Percentiles rank a stretch among this genome's conserved stretches.
phyloP scores from a whole-genome alignment of 2,888 invertebrate genomes.

The Dermolepida albohirtum region DNA sequence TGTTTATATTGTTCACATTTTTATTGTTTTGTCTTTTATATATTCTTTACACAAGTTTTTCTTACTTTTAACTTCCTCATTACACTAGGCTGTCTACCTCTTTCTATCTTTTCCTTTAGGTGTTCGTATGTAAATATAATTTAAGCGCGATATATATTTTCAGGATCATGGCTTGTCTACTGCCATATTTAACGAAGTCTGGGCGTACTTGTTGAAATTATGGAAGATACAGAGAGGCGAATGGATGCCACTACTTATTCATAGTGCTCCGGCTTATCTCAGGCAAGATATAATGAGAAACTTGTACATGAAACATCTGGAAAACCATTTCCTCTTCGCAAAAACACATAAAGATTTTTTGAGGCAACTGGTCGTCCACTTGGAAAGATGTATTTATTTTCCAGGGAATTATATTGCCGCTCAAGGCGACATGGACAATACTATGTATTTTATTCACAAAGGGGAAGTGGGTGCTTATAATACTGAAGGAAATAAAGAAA shows the following conservation, averaged over 20 bases:
- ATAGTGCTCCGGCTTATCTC: conserved; percentile 43
- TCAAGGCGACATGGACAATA: conserved; percentile 68
- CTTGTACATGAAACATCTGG: conserved; percentile 66
- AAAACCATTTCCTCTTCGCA: conserved; percentile 66
- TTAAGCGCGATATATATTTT: too few species aligned
- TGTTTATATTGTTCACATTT: too few species aligned
- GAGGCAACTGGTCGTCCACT: conserved; percentile 67
- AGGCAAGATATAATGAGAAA: conserved; percentile 66
- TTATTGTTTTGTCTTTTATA: too few species aligned
- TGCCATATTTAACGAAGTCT: conserved; percentile 65
- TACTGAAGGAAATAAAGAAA: conserved; percentile 38
- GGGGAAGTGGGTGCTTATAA: conserved; percentile 63
- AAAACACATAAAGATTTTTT: conserved; percentile 66
- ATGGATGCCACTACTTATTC: conserved; percentile 60
- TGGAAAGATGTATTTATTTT: conserved; percentile 68
- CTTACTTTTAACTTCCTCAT: too few species aligned
- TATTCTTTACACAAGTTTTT: too few species aligned
- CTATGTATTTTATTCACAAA: conserved; percentile 69
- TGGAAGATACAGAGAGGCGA: conserved; percentile 69
- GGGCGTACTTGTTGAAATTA: conserved; percentile 67
- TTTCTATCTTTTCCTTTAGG: too few species aligned
- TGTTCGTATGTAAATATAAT: too few species aligned
- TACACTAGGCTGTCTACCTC: too few species aligned
- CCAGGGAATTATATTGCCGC: conserved; percentile 69
- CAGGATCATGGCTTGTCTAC: conserved; percentile 45